Evolutionary conservation across 2,113 vertebrate genomes (phyloP).

Genomic region (Macaca mulatta): DNA sequence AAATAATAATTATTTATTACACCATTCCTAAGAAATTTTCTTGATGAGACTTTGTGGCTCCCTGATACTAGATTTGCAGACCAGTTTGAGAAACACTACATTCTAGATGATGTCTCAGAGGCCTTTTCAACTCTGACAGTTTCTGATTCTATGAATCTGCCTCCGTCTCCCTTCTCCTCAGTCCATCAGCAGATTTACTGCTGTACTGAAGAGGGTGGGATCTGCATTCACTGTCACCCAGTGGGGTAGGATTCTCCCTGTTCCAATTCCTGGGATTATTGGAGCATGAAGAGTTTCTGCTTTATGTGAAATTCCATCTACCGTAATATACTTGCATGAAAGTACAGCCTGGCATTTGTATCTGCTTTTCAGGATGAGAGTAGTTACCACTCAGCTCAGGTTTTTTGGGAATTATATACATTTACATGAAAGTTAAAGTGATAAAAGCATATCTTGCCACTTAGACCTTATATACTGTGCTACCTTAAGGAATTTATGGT

Average conservation of each 20-base stretch:
- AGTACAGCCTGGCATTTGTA: neutral
- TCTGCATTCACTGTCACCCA: neutral
- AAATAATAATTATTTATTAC: too few relatives aligned
- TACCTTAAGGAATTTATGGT: neutral
- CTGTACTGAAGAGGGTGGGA: neutral
- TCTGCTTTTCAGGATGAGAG: conserved; percentile 1
- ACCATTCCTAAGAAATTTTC: neutral
- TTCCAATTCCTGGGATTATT: neutral
- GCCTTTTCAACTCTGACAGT: neutral
- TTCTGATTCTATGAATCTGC: neutral
- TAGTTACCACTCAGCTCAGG: neutral
- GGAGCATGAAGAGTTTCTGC: neutral
- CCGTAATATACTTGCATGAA: neutral
- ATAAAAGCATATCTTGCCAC: neutral
- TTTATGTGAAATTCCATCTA: neutral
- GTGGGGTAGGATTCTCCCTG: neutral
- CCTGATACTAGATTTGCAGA: neutral
- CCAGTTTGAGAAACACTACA: neutral
- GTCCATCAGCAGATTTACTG: neutral
- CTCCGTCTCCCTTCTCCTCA: neutral
- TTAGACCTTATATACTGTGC: neutral
- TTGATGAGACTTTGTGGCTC: neutral
- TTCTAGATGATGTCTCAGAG: neutral
- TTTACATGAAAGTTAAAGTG: conserved; percentile 32
- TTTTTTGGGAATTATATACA: neutral